phyloP scores from a whole-genome alignment of 2,113 vertebrate species.

The Telmatochromis sp. region DNA sequence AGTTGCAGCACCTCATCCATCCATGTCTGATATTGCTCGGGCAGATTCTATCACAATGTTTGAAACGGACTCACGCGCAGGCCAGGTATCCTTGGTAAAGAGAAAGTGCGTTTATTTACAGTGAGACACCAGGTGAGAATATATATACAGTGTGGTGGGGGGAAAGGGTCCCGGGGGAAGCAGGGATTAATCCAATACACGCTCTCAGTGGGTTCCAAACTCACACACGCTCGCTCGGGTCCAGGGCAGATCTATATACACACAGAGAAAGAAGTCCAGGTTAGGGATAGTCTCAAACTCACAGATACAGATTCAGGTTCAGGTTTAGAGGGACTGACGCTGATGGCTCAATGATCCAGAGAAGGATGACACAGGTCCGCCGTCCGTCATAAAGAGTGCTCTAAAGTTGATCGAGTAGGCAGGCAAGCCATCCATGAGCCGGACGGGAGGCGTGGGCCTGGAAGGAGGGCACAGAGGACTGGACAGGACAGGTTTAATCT shows the following conservation, averaged over 20 bases:
- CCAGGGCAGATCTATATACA: background rate
- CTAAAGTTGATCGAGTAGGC: no score
- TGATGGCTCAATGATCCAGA: background rate
- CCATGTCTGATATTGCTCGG: no score
- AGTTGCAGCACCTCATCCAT: no score
- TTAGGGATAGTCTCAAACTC: background rate
- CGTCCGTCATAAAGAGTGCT: no score
- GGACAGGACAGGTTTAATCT: no score
- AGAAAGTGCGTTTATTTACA: background rate
- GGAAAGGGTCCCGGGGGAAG: background rate
- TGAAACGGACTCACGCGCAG: no score
- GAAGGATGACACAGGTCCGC: accelerated
- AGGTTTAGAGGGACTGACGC: accelerated
- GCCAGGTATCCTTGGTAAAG: background rate
- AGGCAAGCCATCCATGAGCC: no score
- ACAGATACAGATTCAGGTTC: no score
- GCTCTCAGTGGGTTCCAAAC: background rate
- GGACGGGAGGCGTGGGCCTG: no score
- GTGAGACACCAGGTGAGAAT: background rate
- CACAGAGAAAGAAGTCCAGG: background rate
- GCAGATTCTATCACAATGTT: no score
- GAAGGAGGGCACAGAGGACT: no score
- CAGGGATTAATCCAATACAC: background rate
- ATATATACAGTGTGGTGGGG: accelerated
- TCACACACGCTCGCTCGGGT: accelerated